Base-by-base conservation (phyloP, 2,113 vertebrate species). In the Pangasianodon hypophthalmus region DNA sequence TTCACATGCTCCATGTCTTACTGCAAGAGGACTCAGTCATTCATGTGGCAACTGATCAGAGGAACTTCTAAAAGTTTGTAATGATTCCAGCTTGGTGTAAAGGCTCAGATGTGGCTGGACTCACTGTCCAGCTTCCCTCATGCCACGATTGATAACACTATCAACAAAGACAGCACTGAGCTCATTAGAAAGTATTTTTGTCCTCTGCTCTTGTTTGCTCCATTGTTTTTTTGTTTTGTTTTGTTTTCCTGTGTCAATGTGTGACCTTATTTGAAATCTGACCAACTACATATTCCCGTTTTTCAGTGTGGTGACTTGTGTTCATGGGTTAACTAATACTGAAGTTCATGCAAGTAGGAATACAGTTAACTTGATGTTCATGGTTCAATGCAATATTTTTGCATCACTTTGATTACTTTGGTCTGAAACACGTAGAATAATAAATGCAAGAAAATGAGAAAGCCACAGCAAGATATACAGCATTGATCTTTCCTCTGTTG, bases 371-470 rank as follows among this genome's bases (percentile, higher is more conserved):
- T 14, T 54, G 10, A 21, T n/a, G 0, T 48, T 32, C 37, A 37
- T 32, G 19, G 26, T 41, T 41, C 48, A 87, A 32, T 62, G 37
- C 9, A 8, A 11, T 18, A n/a, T 87, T 84, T 86, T 75, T 87
- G 79, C 44, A 77, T 54, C 69, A 89, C 56, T 48, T 87, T 79
- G 86, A 86, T 48, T 87, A 75, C 19, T 26, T 60, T 4, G 16
- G 11, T 14, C 19, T 83, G 37, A 83, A 84, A 21, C 67, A 77
- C 60, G 29, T 84, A 54, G 46, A 64, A 41, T 62, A 64, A 86
- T 90, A 86, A 54, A 67, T 82, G 32, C 29, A 60, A 89, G 6
- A 24, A 83, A 86, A 88, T 29, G 29, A 58, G 50, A 87, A 85
- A 86, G 84, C 11, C n/a, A 21, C 46, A 79, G 58, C 19, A 85